These are phyloP conservation scores for Eumerus sabulonum DNA, from an alignment of 2,888 invertebrate genomes.

Conservation along the genomic window DNA sequence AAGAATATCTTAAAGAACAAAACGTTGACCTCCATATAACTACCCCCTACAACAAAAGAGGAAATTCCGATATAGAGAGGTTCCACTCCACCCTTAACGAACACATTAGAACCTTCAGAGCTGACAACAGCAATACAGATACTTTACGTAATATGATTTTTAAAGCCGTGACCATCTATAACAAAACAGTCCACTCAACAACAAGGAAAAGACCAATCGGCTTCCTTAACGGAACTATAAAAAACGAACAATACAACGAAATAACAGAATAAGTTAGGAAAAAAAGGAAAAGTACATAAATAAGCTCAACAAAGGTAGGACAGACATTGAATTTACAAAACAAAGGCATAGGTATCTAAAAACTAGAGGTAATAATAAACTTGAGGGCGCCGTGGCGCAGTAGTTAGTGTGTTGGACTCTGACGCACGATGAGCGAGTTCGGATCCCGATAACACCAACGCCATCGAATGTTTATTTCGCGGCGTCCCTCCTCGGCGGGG, in stretches of 20 bases:
- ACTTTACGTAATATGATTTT: too few relatives aligned
- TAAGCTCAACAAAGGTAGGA: conserved; percentile 4
- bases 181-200: too few relatives aligned
- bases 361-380: neutral
- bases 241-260: conserved; percentile 9
- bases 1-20: conserved; percentile 27
- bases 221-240: conserved; percentile 18
- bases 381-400: too few relatives aligned
- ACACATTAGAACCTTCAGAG: conserved; percentile 32
- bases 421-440: too few relatives aligned
- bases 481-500: too few relatives aligned
- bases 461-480: too few relatives aligned
- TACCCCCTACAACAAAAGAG: conserved; percentile 22
- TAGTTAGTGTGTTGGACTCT: too few relatives aligned
- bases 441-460: too few relatives aligned
- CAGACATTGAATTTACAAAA: conserved; percentile 1
- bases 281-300: conserved; percentile 20
- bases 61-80: conserved; percentile 36
- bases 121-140: conserved; percentile 19
- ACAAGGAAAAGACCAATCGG: conserved; percentile 25
- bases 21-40: conserved; percentile 30
- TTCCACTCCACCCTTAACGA: conserved; percentile 46
- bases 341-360: conserved; percentile 1
- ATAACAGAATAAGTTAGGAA: conserved; percentile 23
- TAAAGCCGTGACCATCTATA: too few relatives aligned